These are phyloP conservation scores for Delia radicum DNA, from an alignment of 1,140 invertebrate genomes.

Conservation along the genomic window DNA sequence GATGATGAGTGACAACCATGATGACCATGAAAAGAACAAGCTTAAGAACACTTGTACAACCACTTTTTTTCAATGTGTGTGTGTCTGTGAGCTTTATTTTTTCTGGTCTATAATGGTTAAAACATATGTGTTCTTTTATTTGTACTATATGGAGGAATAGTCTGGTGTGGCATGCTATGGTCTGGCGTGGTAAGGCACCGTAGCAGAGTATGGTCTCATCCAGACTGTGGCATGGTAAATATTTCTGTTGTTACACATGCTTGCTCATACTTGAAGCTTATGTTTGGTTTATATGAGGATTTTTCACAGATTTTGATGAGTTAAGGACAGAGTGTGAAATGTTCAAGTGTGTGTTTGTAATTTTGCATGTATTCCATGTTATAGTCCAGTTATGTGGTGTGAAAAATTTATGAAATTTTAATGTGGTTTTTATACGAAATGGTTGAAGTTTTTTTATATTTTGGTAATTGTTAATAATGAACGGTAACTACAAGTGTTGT, in stretches of 20 bases:
- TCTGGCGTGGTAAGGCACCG: too few species aligned
- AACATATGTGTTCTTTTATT: not conserved
- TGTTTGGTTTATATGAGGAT: not conserved
- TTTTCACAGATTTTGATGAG: not conserved
- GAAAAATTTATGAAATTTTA: constrained; percentile 5
- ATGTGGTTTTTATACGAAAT: not conserved
- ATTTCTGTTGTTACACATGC: not conserved
- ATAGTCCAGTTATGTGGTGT: not conserved
- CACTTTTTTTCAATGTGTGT: not conserved
- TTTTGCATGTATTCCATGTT: not conserved
- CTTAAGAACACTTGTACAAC: not conserved
- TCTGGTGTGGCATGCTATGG: not conserved
- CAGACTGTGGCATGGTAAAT: too few species aligned
- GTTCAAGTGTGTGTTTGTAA: not conserved
- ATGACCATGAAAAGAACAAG: constrained; percentile 1
- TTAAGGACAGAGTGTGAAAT: not conserved
- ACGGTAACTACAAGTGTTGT: too few species aligned
- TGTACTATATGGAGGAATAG: not conserved
- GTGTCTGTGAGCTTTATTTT: not conserved
- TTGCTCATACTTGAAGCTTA: not conserved
- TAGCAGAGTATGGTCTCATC: too few species aligned
- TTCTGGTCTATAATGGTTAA: not conserved
- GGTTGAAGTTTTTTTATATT: not conserved
- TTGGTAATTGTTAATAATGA: not conserved
- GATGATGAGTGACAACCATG: not conserved